Base-by-base conservation (phyloP, 2,888 invertebrate species). In the Apodemia hepburni region DNA sequence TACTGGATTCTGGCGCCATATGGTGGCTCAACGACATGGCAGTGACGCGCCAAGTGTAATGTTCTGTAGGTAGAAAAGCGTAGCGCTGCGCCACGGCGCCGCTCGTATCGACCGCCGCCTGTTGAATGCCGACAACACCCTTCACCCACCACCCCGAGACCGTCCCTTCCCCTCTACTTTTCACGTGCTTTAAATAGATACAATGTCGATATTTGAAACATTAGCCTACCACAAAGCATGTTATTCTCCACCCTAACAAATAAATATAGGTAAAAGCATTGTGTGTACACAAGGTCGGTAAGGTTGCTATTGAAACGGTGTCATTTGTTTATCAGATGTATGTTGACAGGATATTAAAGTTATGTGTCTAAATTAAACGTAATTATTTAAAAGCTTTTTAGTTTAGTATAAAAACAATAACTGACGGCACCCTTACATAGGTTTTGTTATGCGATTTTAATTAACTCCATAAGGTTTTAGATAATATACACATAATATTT, bases 141-240 rank as follows among this genome's bases (percentile, higher is more conserved):
- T 76, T 77, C 58, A 33, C 51, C 61, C 61, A 49, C 42, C 51
- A 22, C 35, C 61, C 35, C 49, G 15, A 61, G 22, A 58, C 58
- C 58, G 18, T 47, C 58, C 61, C 62, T 47, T 12, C 61, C 62
- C 47, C 54, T 22, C 29, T 77, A 84, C 84, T 85, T 88, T 88
- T 88, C 87, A 89, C 86, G 84, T 87, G 87, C 87, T 87, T 82
- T 89, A 90, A 90, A 90, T 90, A 90, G 87, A 85, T 83, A 83
- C 81, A 82, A 80, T 87, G 86, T 86, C 89, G 87, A 89, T 89
- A 85, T 88, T 87, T 82, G 81, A 85, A 82, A 85, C 82, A 87
- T 85, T 86, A 83, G 80, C 84, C 79, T 76, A 72, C 74, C 74
- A 80, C 77, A 80, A 82, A 81, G 81, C 81, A 58, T 60, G 59